Conservation (phyloP, 2,113 vertebrate species). For the Protomyctophum bolini region DNA sequence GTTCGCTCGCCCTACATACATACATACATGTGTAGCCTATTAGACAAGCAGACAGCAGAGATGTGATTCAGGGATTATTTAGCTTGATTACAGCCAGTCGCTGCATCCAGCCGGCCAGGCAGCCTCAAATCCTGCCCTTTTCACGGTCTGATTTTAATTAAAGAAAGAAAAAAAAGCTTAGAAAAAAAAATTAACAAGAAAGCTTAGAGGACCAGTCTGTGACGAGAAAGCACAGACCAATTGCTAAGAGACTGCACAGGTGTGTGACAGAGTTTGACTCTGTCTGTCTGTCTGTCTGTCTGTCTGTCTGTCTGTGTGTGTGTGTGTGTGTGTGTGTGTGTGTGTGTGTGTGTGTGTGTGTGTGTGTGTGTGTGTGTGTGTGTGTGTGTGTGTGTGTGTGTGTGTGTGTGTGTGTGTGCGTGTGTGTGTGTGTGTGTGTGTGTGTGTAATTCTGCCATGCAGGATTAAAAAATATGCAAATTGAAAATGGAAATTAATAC, state of each 20-base stretch:
- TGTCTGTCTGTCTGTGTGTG: conserved; percentile 3
- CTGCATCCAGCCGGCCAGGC: conserved; percentile 50
- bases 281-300: conserved; percentile 13
- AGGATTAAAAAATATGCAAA: too few relatives aligned
- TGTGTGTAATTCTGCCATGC: not conserved
- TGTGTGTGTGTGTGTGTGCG: not conserved
- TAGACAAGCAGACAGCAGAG: too few relatives aligned
- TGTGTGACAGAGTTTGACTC: not conserved
- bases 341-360: not conserved
- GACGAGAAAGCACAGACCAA: conserved; percentile 32
- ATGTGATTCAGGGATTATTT: conserved; percentile 59
- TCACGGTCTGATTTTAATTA: conserved; percentile 72
- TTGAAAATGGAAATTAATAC: too few relatives aligned
- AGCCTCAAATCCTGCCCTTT: conserved; percentile 62
- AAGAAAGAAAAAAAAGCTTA: conserved; percentile 57
- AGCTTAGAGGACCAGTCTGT: conserved; percentile 25
- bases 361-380: not conserved
- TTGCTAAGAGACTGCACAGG: conserved; percentile 16
- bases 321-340: not conserved
- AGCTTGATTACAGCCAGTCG: conserved; percentile 46
- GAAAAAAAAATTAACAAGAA: conserved; percentile 28
- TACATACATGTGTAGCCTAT: too few relatives aligned
- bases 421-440: not conserved
- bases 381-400: not conserved
- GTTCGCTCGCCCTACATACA: too few relatives aligned